Evolutionary conservation across 2,888 invertebrate genomes (phyloP).

Genomic region (Meliscaeva auricollis): DNA sequence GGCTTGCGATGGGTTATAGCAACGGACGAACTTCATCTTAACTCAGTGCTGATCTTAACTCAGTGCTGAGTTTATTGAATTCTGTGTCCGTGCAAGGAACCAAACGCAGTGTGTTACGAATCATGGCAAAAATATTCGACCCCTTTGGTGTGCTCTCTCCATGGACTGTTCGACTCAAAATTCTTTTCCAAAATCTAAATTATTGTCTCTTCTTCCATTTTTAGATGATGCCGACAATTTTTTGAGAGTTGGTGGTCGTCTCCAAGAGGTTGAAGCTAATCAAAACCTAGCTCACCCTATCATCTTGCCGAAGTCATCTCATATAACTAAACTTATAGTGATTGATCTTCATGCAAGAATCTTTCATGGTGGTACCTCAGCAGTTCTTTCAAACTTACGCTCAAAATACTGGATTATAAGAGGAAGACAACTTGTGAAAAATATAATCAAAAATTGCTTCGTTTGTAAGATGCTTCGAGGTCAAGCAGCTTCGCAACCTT

Average conservation of each 20-base stretch:
- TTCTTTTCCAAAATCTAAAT: constrained; percentile 43
- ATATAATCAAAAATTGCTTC: constrained; percentile 32
- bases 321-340: constrained; percentile 30
- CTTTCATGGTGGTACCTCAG: constrained; percentile 27
- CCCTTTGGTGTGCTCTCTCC: constrained; percentile 2
- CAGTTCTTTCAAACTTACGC: constrained; percentile 19
- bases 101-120: constrained; percentile 30
- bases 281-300: constrained; percentile 8
- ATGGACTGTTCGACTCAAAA: constrained; percentile 28
- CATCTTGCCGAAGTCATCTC: constrained; percentile 30
- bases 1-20: constrained; percentile 38
- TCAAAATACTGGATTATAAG: constrained; percentile 24
- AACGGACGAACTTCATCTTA: constrained; percentile 40
- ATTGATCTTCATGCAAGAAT: constrained; percentile 19
- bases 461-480: constrained; percentile 26
- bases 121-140: constrained; percentile 37
- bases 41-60: constrained; percentile 33
- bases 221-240: constrained; percentile 3
- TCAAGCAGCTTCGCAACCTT: constrained; percentile 26
- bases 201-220: constrained; percentile 22
- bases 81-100: neutral
- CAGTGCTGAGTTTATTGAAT: constrained; percentile 19
- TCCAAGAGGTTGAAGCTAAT: constrained; percentile 5
- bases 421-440: constrained; percentile 21
- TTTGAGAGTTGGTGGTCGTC: constrained; percentile 20